Percentiles rank a stretch among this genome's conserved stretches.
These are phyloP conservation scores for Acleris cristana DNA, from an alignment of 2,888 invertebrate genomes.

Conservation along the genomic window DNA sequence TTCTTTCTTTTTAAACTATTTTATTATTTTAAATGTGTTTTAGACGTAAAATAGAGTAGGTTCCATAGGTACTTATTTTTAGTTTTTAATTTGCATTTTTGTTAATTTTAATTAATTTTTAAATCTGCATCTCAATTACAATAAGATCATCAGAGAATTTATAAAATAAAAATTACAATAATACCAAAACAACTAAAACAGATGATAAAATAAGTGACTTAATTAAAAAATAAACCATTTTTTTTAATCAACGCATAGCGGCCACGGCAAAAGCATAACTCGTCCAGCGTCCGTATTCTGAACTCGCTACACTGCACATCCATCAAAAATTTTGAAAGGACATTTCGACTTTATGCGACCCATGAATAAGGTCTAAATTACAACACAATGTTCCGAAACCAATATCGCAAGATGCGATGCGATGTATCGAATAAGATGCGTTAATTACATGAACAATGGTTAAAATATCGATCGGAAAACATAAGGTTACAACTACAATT, in stretches of 20 bases:
- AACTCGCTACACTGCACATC: slow-evolving; percentile 44
- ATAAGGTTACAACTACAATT: slow-evolving; percentile 26
- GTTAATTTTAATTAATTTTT: too few species aligned
- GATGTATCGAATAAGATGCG: slow-evolving; percentile 65
- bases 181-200: neutral
- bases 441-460: slow-evolving; percentile 55
- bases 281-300: slow-evolving; percentile 66
- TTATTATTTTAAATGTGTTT: too few species aligned
- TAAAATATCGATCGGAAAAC: slow-evolving; percentile 42
- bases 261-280: slow-evolving; percentile 56
- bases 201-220: neutral
- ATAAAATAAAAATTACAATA: neutral
- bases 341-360: slow-evolving; percentile 52
- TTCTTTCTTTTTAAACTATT: too few species aligned
- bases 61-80: too few species aligned
- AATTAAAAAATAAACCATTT: neutral
- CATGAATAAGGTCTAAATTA: slow-evolving; percentile 53
- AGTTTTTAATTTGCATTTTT: too few species aligned
- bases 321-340: slow-evolving; percentile 36
- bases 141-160: too few species aligned
- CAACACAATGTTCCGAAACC: slow-evolving; percentile 44
- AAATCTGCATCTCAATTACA: too few species aligned
- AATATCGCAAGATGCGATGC: slow-evolving; percentile 51
- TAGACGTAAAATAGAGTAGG: too few species aligned
- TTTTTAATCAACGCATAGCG: slow-evolving; percentile 11